Base-by-base conservation (phyloP, 2,888 invertebrate genomes). In the Lasius fuliginosus region DNA sequence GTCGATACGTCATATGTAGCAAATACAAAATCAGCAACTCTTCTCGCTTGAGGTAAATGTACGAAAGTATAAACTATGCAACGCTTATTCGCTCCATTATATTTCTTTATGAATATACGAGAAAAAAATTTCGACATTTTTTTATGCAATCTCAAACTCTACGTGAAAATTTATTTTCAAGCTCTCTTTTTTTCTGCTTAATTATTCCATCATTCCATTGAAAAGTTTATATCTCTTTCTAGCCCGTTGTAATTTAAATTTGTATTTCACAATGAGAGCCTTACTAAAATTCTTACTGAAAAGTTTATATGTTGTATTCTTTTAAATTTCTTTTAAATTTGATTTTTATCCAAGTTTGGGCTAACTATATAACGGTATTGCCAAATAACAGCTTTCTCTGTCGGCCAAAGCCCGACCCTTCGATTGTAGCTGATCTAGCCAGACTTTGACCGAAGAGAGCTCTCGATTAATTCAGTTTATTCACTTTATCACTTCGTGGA, bases 401-500 rank as follows among this genome's bases (percentile, higher is more conserved):
- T 62, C 33, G 1, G 12, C 15, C 11, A 12, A 15, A 6, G 11
- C 12, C 1, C 64, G 33, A 75, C 18, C 1, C n/a, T 36, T 23
- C 15, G 33, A 76, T 68, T 30, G 68, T 30, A 64, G 12, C n/a
- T 23, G 3, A 9, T 9, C 23, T 11, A 27, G 27, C 1, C n/a
- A 9, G 30, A 64, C 53, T 56, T 56, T 18, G 23, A 68, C 3
- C 15, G 3, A 69, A 9, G 56, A n/a, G 56, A 8, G 12, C 30
- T 23, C n/a, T 23, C 30, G 56, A 77, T 58, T 77, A 69, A 69
- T 68, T 77, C 65, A 60, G 30, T 62, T 46, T n/a, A 18, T 42
- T 75, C 77, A 42, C 30, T 77, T 77, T 77, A 77, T 58, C 69
- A 69, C 76, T 77, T 68, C 12, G 69, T n/a, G 15, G 69, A 77